Conservation (phyloP, 2,888 invertebrate species). For the Caenorhabditis drosophilae region DNA sequence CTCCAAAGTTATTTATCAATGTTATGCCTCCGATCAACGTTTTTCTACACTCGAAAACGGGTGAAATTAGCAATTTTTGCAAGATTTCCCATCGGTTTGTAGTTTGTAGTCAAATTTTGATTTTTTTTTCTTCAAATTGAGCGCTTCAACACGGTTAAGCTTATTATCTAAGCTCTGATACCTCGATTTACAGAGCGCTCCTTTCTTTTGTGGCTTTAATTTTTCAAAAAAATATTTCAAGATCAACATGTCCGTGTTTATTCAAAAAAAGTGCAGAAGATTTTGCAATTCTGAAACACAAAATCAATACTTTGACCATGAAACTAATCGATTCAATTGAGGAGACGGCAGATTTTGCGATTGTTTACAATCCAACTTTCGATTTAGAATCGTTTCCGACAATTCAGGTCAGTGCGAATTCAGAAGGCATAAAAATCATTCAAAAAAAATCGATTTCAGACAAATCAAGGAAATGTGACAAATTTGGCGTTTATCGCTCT, state of each 20-base stretch:
- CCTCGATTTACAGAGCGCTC: too few species aligned
- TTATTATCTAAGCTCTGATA: too few species aligned
- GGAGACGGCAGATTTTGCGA: conserved; percentile 19
- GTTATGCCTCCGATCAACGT: conserved; percentile 50
- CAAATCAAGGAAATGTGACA: too few species aligned
- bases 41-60: conserved; percentile 35
- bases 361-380: conserved; percentile 34
- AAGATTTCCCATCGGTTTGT: conserved; percentile 36
- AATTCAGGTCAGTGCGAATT: conserved; percentile 16
- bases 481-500: conserved; percentile 47
- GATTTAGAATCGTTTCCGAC: conserved; percentile 33
- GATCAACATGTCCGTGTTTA: conserved; percentile 36
- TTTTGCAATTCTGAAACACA: conserved; percentile 13
- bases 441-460: conserved; percentile 8
- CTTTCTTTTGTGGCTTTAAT: too few species aligned
- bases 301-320: conserved; percentile 15
- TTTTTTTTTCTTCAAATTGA: neutral
- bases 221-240: conserved; percentile 31
- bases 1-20: conserved; percentile 44
- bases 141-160: too few species aligned
- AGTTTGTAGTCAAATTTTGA: neutral
- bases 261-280: conserved; percentile 18
- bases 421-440: neutral
- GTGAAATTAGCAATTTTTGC: conserved; percentile 37
- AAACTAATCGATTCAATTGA: conserved; percentile 10